Evolutionary conservation across 2,888 invertebrate species (phyloP), one percentile per base, ranked within the genome.

Genomic region (Trichogramma evanescens): DNA sequence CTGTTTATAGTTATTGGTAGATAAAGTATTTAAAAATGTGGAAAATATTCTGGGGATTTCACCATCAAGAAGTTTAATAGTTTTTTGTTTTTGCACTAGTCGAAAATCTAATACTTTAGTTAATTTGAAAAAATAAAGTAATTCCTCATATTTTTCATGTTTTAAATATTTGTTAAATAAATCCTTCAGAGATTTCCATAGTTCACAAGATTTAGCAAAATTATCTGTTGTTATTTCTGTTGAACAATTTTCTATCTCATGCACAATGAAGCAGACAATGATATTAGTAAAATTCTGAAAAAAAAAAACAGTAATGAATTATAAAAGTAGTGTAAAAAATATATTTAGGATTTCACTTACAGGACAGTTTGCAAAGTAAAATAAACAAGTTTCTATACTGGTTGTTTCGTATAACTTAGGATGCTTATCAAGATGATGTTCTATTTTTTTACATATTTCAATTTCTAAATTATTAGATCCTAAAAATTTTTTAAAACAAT

Each of bases 261-360:
- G 66, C 43, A 71, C 63, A 55, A 77, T 66, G 46, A 70, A 72
- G 40, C 70, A 67, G 26, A 69, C 65, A 38, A 73, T 60, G 59
- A 75, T 67, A n/a, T 65, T 62, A 7, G 67, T 57, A 59, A 74
- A 70, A 48, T 70, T 65, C 74, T 74, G 63, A 39, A 66, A 67
- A 65, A 64, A 52, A 58, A 44, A 54, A 60, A 57, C 42, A 55
- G 42, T 8, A 53, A 55, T 45, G 45, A 10, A 54, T 54, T 61
- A 53, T 26, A 49, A 48, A 45, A 42, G 5, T 58, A 38, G 41
- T 39, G 45, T 42, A 1, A 6, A 44, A 6, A 55, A 53, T 41
- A 39, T 26, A 26, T 26, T 26, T 26, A 26, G 26, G 3, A 26
- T 51, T 57, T 50, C 64, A 68, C 65, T 66, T 54, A 69, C 71